phyloP scores from a whole-genome alignment of 2,113 vertebrate genomes.

The Coreoperca whiteheadi region DNA sequence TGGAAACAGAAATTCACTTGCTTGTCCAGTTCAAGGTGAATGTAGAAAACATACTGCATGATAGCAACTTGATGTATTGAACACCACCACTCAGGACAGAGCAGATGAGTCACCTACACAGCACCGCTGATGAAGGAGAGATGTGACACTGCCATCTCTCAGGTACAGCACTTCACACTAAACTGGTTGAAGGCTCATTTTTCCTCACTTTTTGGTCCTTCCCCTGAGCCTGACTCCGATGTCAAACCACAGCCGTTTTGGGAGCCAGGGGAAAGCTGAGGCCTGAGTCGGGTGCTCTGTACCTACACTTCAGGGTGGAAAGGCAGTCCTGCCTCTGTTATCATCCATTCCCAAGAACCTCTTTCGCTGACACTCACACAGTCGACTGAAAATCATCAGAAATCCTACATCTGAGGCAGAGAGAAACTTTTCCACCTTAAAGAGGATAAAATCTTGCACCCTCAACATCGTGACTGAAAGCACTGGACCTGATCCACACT shows the following conservation, averaged over 20 bases:
- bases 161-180: slow-evolving; percentile 11
- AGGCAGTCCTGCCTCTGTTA: slow-evolving; percentile 7
- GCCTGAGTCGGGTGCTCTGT: slow-evolving; percentile 13
- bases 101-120: slow-evolving; percentile 11
- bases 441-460: slow-evolving; percentile 34
- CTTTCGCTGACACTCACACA: slow-evolving; percentile 29
- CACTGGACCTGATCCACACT: slow-evolving; percentile 1
- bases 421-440: slow-evolving; percentile 39
- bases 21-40: background rate
- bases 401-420: slow-evolving; percentile 38
- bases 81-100: background rate
- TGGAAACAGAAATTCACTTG: background rate
- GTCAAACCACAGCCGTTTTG: slow-evolving; percentile 1
- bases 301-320: background rate
- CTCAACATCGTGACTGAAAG: slow-evolving; percentile 1
- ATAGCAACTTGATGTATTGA: background rate
- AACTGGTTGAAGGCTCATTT: background rate
- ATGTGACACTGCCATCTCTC: slow-evolving; percentile 20
- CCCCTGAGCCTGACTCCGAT: slow-evolving; percentile 4
- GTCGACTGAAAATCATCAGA: slow-evolving; percentile 37
- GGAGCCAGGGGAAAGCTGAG: background rate
- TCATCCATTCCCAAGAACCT: slow-evolving; percentile 21
- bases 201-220: slow-evolving; percentile 7
- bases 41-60: background rate
- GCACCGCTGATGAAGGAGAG: background rate